Evolutionary conservation across 1,140 invertebrate species (phyloP).

Genomic region (Antheraea mylitta): DNA sequence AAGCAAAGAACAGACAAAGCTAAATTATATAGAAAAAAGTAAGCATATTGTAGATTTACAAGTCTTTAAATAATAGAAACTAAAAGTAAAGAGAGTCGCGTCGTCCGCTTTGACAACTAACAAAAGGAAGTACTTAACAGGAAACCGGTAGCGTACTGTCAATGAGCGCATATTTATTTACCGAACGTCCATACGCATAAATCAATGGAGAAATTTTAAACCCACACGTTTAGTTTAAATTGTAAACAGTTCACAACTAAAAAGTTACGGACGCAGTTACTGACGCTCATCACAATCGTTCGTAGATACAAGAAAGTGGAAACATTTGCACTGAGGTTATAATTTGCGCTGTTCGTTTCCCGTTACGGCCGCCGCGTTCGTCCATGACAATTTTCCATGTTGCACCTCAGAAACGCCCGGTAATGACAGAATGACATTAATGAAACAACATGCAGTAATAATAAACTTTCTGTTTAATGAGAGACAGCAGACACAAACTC

Average conservation of each 20-base stretch:
- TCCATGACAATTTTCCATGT: conserved; percentile 59
- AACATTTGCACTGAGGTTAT: conserved; percentile 51
- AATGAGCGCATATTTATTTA: conserved; percentile 4
- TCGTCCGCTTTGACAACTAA: neutral
- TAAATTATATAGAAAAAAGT: too few species aligned
- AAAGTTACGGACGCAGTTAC: neutral
- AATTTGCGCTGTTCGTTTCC: conserved; percentile 58
- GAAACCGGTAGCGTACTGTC: conserved; percentile 3
- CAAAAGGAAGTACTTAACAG: conserved; percentile 2
- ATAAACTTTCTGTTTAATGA: conserved; percentile 54
- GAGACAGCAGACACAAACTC: conserved; percentile 45
- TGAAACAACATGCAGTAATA: conserved; percentile 47
- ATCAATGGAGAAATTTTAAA: neutral
- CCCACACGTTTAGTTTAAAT: neutral
- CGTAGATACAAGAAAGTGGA: conserved; percentile 38
- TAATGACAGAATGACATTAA: conserved; percentile 59
- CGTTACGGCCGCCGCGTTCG: conserved; percentile 61
- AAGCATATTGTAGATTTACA: too few species aligned
- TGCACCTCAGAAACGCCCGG: conserved; percentile 44
- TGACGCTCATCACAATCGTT: neutral
- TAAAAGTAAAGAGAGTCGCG: neutral
- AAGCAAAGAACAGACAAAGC: too few species aligned
- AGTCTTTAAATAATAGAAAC: neutral
- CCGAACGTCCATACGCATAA: neutral
- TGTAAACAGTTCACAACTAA: neutral